A percentile compares a stretch with the other conserved stretches of the same genome.
Evolutionary conservation across 2,888 invertebrate genomes (phyloP).

Genomic region (Sphinx pinastri): DNA sequence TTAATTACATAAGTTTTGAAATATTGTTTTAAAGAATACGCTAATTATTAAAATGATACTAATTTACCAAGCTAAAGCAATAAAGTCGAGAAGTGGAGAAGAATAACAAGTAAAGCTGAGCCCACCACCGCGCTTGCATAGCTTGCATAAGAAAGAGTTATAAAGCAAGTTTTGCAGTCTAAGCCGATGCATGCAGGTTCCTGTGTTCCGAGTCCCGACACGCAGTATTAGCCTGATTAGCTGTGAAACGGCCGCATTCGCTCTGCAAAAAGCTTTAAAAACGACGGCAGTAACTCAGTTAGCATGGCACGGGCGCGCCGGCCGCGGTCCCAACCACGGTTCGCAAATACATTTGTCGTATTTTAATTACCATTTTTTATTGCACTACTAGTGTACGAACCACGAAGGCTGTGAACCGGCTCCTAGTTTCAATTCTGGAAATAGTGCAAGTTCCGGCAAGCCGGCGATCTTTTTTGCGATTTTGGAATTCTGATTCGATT

Average conservation of each 20-base stretch:
- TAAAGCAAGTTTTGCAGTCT: neutral
- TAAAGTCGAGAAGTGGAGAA: too few species aligned
- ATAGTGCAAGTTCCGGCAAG: neutral
- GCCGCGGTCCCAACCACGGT: slow-evolving; percentile 51
- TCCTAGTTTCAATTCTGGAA: neutral
- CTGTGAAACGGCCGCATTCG: slow-evolving; percentile 58
- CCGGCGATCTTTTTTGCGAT: too few species aligned
- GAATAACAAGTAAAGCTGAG: too few species aligned
- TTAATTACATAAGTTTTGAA: too few species aligned
- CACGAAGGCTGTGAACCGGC: neutral
- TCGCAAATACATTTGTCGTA: slow-evolving; percentile 10
- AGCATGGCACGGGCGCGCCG: slow-evolving; percentile 49
- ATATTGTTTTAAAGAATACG: too few species aligned
- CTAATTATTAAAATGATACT: too few species aligned
- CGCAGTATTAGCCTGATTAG: slow-evolving; percentile 74
- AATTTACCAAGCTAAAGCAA: too few species aligned
- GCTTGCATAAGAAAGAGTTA: neutral
- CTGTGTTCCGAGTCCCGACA: slow-evolving; percentile 49
- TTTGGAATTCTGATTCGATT: too few species aligned
- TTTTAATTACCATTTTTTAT: slow-evolving; percentile 9
- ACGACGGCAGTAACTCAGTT: slow-evolving; percentile 75
- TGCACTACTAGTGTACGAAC: neutral
- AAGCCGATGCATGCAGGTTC: slow-evolving; percentile 38
- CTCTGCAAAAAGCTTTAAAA: slow-evolving; percentile 79
- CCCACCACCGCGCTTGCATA: too few species aligned